Conservation (phyloP, 2,888 invertebrate genomes). For the Cybosia mesomella region DNA sequence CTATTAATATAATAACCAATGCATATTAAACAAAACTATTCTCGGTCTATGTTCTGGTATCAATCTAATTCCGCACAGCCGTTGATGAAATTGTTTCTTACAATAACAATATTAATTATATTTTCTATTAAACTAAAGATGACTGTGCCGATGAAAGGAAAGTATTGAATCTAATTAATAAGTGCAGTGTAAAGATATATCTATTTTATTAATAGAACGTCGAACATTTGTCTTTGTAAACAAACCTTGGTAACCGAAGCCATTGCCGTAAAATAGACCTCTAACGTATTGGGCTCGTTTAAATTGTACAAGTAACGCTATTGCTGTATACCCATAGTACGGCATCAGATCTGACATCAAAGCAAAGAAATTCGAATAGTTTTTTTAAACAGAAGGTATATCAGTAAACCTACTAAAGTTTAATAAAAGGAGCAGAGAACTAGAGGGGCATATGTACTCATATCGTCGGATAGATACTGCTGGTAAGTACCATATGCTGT, state of each 20-base stretch:
- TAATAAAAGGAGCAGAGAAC: no score
- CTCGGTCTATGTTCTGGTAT: constrained; percentile 20
- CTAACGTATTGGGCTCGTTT: no score
- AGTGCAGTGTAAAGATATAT: not conserved
- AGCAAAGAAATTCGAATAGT: constrained; percentile 20
- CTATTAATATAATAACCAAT: constrained; percentile 10
- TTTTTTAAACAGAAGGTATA: not conserved
- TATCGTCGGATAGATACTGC: no score
- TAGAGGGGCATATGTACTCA: no score
- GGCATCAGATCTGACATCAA: constrained; percentile 26
- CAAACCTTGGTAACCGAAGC: no score
- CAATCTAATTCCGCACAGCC: constrained; percentile 26
- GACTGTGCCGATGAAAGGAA: not conserved
- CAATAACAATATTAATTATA: not conserved
- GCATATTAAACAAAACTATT: constrained; percentile 9
- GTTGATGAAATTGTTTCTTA: constrained; percentile 10
- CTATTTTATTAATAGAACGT: not conserved
- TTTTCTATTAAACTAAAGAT: not conserved
- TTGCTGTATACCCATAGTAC: constrained; percentile 1
- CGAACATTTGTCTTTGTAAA: not conserved
- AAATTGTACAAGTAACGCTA: not conserved
- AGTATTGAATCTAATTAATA: not conserved
- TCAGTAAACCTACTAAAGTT: not conserved
- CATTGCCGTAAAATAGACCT: not conserved
- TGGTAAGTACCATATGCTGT: no score